Evolutionary conservation across 1,140 invertebrate species (phyloP).

Genomic region (Drosophila navojoa): DNA sequence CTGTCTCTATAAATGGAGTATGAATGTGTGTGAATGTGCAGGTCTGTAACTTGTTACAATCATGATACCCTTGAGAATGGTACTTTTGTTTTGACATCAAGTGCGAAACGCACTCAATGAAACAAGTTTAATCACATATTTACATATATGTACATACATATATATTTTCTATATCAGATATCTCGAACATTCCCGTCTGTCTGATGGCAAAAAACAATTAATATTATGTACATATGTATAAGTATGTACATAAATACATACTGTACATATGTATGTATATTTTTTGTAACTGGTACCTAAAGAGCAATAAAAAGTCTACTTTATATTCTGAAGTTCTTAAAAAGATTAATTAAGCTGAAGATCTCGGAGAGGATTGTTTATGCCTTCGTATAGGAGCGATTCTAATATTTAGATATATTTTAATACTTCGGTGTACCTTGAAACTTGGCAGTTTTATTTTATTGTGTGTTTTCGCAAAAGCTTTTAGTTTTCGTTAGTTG

Average conservation of each 20-base stretch:
- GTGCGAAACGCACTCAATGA: neutral
- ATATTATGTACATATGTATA: neutral
- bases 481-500: neutral
- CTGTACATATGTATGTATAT: neutral
- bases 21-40: conserved; percentile 6
- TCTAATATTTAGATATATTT: neutral
- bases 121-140: neutral
- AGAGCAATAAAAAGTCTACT: too few species aligned
- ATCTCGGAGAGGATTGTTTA: neutral
- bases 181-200: too few species aligned
- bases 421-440: too few species aligned
- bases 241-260: too few species aligned
- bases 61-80: neutral
- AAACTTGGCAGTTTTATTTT: neutral
- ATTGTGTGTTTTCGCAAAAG: neutral
- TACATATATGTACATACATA: too few species aligned
- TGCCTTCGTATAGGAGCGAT: neutral
- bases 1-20: conserved; percentile 7
- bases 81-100: neutral
- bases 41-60: conserved; percentile 15
- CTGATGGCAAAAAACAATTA: too few species aligned
- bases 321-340: too few species aligned
- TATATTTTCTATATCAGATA: too few species aligned
- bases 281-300: too few species aligned
- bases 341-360: too few species aligned